Evolutionary conservation across 1,140 invertebrate genomes (phyloP).

Genomic region (Pinna nobilis): DNA sequence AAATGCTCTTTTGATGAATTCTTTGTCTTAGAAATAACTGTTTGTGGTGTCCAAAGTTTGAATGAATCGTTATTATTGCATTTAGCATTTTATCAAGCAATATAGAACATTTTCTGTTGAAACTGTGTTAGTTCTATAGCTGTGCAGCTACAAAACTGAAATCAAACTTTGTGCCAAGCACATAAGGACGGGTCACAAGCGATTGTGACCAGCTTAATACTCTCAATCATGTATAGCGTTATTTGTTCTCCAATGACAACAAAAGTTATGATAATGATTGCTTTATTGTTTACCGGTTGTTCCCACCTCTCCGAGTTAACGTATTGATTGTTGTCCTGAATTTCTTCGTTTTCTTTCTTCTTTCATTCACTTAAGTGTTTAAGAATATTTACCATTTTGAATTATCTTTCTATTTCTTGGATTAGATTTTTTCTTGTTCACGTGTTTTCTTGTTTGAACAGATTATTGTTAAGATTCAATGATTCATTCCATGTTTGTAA

Average conservation of each 20-base stretch:
- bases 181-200: too few relatives aligned
- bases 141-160: too few relatives aligned
- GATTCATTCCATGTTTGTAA: constrained; percentile 21
- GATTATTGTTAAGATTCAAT: constrained; percentile 25
- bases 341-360: not conserved
- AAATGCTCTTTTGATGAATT: constrained; percentile 32
- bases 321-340: constrained; percentile 10
- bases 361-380: not conserved
- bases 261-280: constrained; percentile 22
- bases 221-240: constrained; percentile 1
- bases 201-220: too few relatives aligned
- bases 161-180: too few relatives aligned
- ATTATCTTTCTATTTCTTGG: constrained; percentile 2
- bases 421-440: constrained; percentile 22
- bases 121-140: not conserved
- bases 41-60: constrained; percentile 18
- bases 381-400: not conserved
- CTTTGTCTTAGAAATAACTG: constrained; percentile 26
- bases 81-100: constrained; percentile 31
- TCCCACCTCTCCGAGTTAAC: too few relatives aligned
- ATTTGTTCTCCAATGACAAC: constrained; percentile 5
- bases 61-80: not conserved
- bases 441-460: constrained; percentile 18
- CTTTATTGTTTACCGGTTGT: not conserved
- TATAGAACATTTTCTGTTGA: constrained; percentile 1